Evolutionary conservation across 2,797 vertebrate genomes (phyloP).

Genomic region (Neostethus bicornis): DNA sequence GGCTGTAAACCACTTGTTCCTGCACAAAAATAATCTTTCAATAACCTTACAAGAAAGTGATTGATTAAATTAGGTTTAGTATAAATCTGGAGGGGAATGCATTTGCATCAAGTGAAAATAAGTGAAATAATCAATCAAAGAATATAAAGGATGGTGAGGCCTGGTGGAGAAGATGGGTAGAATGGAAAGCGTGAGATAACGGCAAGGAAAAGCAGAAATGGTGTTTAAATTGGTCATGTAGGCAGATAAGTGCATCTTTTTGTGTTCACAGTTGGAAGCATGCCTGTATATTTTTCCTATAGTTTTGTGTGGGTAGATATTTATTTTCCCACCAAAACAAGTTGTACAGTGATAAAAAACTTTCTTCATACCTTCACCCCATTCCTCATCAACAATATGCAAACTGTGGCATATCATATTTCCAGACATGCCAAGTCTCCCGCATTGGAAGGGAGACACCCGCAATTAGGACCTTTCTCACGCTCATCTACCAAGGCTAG

Average conservation of each 20-base stretch:
- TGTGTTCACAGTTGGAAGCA: not conserved
- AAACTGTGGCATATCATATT: too few species aligned
- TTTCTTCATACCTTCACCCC: slow-evolving; percentile 44
- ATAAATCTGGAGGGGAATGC: not conserved
- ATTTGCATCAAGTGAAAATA: slow-evolving; percentile 10
- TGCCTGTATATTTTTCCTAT: slow-evolving; percentile 16
- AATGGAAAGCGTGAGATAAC: slow-evolving; percentile 7
- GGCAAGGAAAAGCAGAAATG: slow-evolving; percentile 22
- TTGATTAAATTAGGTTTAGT: slow-evolving; percentile 9
- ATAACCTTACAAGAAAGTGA: too few species aligned
- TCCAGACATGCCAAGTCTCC: too few species aligned
- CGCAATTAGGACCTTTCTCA: too few species aligned
- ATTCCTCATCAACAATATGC: slow-evolving; percentile 14
- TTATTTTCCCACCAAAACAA: slow-evolving; percentile 44
- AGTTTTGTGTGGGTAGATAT: slow-evolving; percentile 52
- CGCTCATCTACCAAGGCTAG: too few species aligned
- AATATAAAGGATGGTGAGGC: slow-evolving; percentile 7
- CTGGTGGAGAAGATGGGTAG: slow-evolving; percentile 4
- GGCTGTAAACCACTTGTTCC: not conserved
- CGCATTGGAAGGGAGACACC: too few species aligned
- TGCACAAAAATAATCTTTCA: not conserved
- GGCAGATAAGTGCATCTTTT: slow-evolving; percentile 17
- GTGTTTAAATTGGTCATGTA: slow-evolving; percentile 32
- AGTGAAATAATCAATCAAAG: slow-evolving; percentile 24
- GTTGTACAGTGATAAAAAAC: slow-evolving; percentile 45